phyloP scores from a whole-genome alignment of 2,113 vertebrate genomes.

The Pao palembangensis region DNA sequence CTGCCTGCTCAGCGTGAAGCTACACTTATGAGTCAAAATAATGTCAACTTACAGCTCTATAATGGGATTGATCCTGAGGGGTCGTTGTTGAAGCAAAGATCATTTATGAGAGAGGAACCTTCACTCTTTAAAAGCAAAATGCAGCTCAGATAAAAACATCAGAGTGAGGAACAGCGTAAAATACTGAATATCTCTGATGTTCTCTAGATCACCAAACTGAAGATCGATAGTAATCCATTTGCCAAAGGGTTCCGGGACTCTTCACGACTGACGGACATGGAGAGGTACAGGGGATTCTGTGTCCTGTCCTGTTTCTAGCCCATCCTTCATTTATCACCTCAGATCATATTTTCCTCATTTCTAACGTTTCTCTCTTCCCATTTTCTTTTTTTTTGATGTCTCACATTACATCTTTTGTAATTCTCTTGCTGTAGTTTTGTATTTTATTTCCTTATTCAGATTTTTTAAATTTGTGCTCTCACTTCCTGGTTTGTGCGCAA shows the following conservation, averaged over 20 bases:
- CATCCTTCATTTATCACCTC: background rate
- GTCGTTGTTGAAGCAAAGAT: too few relatives aligned
- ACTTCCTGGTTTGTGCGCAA: background rate
- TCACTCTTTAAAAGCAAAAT: background rate
- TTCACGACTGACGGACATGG: constrained; percentile 96
- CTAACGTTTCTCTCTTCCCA: background rate
- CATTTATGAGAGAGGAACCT: background rate
- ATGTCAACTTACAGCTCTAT: too few relatives aligned
- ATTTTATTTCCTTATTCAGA: background rate
- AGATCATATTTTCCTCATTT: background rate
- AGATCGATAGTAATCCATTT: constrained; percentile 99
- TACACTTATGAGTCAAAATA: too few relatives aligned
- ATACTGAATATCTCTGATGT: background rate
- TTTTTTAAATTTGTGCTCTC: background rate
- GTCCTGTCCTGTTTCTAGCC: constrained; percentile 27
- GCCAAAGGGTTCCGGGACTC: constrained; percentile 99
- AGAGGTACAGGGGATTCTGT: constrained; percentile 92
- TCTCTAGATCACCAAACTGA: constrained; percentile 95
- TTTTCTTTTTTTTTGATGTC: background rate
- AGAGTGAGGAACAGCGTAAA: background rate
- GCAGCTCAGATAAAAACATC: too few relatives aligned
- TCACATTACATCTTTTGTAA: background rate
- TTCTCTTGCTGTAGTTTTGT: background rate
- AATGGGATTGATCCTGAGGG: too few relatives aligned
- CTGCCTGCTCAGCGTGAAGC: too few relatives aligned